A percentile compares a stretch with the other conserved stretches of the same genome.
Conservation (phyloP, 2,888 invertebrate species). For the Macaria liturata region DNA sequence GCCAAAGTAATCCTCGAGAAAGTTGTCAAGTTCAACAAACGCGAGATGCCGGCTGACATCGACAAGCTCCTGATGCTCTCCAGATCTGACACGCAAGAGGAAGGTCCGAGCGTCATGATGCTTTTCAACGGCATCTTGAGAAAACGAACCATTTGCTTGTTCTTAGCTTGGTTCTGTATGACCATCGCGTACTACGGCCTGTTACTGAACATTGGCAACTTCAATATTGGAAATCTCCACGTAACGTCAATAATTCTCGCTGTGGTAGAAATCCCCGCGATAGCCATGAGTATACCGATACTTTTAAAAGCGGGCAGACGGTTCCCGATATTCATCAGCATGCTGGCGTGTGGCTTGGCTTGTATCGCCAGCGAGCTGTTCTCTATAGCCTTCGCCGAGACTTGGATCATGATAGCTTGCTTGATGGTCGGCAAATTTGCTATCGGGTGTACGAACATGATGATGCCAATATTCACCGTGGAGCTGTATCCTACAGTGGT, state of each 20-base stretch:
- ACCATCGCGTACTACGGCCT: constrained; percentile 91
- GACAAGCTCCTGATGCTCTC: constrained; percentile 86
- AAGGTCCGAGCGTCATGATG: constrained; percentile 83
- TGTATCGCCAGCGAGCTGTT: constrained; percentile 85
- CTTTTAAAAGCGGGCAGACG: constrained; percentile 89
- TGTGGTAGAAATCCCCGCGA: constrained; percentile 90
- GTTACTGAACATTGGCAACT: constrained; percentile 87
- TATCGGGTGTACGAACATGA: constrained; percentile 90
- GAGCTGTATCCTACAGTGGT: constrained; percentile 89
- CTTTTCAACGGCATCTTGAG: constrained; percentile 86
- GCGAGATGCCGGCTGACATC: constrained; percentile 85
- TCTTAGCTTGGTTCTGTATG: constrained; percentile 90
- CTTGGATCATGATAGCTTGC: constrained; percentile 88
- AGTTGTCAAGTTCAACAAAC: constrained; percentile 86
- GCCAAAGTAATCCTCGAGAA: constrained; percentile 85
- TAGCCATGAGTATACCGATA: constrained; percentile 89
- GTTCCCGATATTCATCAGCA: constrained; percentile 87
- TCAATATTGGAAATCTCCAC: constrained; percentile 90
- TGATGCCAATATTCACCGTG: constrained; percentile 89
- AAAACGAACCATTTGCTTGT: constrained; percentile 87
- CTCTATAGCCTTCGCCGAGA: constrained; percentile 77
- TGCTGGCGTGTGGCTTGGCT: constrained; percentile 87
- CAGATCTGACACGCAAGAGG: constrained; percentile 65
- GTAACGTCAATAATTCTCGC: constrained; percentile 89
- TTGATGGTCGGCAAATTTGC: constrained; percentile 92